Evolutionary conservation across 2,888 invertebrate species (phyloP), one percentile per base, ranked within the genome.

Genomic region (Drosophila mulleri): DNA sequence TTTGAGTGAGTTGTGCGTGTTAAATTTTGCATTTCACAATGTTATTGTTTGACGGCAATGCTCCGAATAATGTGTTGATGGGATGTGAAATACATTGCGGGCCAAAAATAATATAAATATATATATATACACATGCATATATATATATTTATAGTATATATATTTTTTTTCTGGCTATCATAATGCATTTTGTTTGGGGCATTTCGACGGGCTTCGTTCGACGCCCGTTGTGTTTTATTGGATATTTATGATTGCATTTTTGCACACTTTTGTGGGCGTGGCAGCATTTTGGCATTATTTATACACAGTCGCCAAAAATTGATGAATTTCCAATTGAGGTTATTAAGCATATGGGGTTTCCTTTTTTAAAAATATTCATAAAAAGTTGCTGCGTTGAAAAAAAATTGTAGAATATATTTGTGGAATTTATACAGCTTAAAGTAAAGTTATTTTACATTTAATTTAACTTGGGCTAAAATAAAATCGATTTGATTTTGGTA

Each of bases 51-150:
- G 65, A 63, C 42, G 45, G 63, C 59, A 50, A 56, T 45, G 72
- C 68, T 72, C 64, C 48, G 67, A 71, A 80, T 67, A 64, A 77
- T 82, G 75, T 75, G 88, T 78, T 79, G 80, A 68, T 79, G 54
- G 72, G 80, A 65, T 79, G 54, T 14, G 41, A 78, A 72, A 74
- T 70, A 50, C 64, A 67, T 73, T 61, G 63, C 20, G 39, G 12
- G 3, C 32, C 58, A 35, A 52, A 48, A 60, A 60, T 14, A 37
- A 53, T 63, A 58, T 57, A n/a, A n/a, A n/a, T 12, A n/a, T 23
- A 23, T 23, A 1, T 23, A 23, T 23, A 23, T 23, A 45, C 20
- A 48, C 23, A 45, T 26, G 52, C 68, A 52, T 63, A 32, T 8
- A 52, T 62, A 58, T 57, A n/a, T 29, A 45, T n/a, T n/a, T n/a